Conservation (phyloP, 1,140 invertebrate genomes). For the Drosophila obscura region DNA sequence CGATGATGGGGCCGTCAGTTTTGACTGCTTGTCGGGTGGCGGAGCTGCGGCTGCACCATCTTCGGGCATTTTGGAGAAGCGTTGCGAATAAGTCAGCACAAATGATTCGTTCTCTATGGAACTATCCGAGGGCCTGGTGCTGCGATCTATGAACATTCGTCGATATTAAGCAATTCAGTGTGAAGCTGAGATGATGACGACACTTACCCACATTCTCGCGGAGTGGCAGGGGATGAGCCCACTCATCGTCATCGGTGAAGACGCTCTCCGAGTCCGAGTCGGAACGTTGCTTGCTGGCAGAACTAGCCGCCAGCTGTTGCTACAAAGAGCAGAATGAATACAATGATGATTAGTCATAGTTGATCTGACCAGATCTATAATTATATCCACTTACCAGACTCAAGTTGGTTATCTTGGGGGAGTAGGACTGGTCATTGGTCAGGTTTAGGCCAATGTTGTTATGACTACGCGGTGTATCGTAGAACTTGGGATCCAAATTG, state of each 20-base stretch:
- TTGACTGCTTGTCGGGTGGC: conserved; percentile 18
- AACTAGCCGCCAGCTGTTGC: conserved; percentile 63
- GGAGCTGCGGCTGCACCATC: conserved; percentile 52
- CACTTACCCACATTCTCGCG: conserved; percentile 79
- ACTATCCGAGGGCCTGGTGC: conserved; percentile 84
- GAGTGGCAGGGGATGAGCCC: conserved; percentile 82
- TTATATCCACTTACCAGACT: conserved; percentile 50
- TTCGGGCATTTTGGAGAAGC: conserved; percentile 85
- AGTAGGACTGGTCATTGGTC: conserved; percentile 82
- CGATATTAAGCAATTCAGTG: not conserved
- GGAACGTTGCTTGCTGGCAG: conserved; percentile 73
- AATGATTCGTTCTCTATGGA: conserved; percentile 86
- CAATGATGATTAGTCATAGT: not conserved
- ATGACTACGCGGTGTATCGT: conserved; percentile 85
- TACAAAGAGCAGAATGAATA: conserved; percentile 1
- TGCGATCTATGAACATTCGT: conserved; percentile 62
- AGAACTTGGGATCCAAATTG: conserved; percentile 84
- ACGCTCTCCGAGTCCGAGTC: conserved; percentile 87
- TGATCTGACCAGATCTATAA: no score
- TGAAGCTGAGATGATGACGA: not conserved
- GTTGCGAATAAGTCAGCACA: conserved; percentile 86
- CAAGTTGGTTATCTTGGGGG: conserved; percentile 82
- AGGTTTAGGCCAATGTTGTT: conserved; percentile 83
- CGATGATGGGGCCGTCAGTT: conserved; percentile 16
- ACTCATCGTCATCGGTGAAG: conserved; percentile 86